These are phyloP conservation scores for Leptobrachium ailaonicum DNA, from an alignment of 2,113 vertebrate genomes.

Conservation along the genomic window DNA sequence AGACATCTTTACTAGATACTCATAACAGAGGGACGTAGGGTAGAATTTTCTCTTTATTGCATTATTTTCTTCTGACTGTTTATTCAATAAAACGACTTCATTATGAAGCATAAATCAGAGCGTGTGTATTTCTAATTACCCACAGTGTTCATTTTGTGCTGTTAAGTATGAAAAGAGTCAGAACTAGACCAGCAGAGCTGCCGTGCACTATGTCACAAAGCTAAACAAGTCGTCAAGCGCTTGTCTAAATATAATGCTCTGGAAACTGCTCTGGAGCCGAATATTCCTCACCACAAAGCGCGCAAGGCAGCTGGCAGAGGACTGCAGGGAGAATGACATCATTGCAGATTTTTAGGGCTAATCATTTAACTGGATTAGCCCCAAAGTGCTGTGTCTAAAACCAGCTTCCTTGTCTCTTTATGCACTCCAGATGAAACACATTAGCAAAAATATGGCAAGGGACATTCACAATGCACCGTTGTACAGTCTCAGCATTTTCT, in stretches of 20 bases:
- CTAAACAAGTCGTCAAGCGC: slow-evolving; percentile 50
- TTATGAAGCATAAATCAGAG: too few relatives aligned
- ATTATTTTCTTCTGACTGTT: too few relatives aligned
- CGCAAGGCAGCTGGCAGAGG: slow-evolving; percentile 74
- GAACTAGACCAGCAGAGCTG: neutral
- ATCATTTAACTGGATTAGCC: slow-evolving; percentile 87
- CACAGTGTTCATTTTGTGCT: neutral
- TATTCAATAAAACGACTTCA: too few relatives aligned
- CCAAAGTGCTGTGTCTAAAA: slow-evolving; percentile 86
- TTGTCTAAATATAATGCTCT: slow-evolving; percentile 53
- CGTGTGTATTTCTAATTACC: neutral
- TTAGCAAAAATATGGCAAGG: slow-evolving; percentile 95
- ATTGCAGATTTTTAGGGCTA: slow-evolving; percentile 84
- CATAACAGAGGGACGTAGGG: too few relatives aligned
- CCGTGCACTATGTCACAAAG: slow-evolving; percentile 29
- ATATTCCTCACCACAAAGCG: slow-evolving; percentile 73
- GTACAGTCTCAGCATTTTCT: slow-evolving; percentile 98
- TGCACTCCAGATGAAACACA: slow-evolving; percentile 95
- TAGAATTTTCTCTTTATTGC: too few relatives aligned
- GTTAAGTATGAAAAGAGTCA: slow-evolving; percentile 8
- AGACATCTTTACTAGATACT: too few relatives aligned
- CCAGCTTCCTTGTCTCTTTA: slow-evolving; percentile 85
- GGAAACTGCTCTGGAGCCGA: slow-evolving; percentile 52
- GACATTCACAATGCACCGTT: slow-evolving; percentile 84
- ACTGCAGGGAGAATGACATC: slow-evolving; percentile 83